These are phyloP conservation scores for Diorhabda carinulata DNA, from an alignment of 1,140 invertebrate species.

Conservation along the genomic window DNA sequence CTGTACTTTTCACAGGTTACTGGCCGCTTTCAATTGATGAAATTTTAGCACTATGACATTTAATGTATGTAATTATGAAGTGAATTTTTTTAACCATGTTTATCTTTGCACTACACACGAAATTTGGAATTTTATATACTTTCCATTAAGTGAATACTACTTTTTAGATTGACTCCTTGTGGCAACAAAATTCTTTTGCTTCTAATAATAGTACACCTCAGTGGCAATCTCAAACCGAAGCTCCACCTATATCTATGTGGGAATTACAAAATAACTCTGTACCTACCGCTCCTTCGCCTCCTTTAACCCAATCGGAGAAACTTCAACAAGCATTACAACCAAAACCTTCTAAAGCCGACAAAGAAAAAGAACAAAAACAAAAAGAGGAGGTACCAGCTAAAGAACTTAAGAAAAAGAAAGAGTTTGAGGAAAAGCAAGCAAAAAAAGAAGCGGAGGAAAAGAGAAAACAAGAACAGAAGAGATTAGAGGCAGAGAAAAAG, in stretches of 20 bases:
- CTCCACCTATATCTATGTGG: conserved; percentile 41
- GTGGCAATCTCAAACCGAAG: conserved; percentile 34
- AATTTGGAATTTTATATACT: too few relatives aligned
- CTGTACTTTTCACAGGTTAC: too few relatives aligned
- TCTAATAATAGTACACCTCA: conserved; percentile 17
- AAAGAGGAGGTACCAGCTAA: conserved; percentile 43
- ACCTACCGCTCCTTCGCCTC: conserved; percentile 8
- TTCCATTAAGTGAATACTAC: too few relatives aligned
- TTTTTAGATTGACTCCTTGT: conserved; percentile 38
- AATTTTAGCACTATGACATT: too few relatives aligned
- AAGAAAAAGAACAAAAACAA: conserved; percentile 45
- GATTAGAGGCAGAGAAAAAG: conserved; percentile 50
- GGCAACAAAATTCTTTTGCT: conserved; percentile 37
- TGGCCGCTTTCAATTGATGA: too few relatives aligned
- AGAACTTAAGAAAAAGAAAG: conserved; percentile 46
- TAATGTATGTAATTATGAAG: too few relatives aligned
- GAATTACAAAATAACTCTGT: conserved; percentile 38
- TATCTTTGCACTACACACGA: too few relatives aligned
- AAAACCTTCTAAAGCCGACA: conserved; percentile 46
- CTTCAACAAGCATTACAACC: conserved; percentile 10
- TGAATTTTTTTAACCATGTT: too few relatives aligned
- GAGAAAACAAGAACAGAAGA: conserved; percentile 33
- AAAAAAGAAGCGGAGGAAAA: conserved; percentile 48
- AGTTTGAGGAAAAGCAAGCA: conserved; percentile 46
- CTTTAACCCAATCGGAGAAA: conserved; percentile 16